Percentiles rank a stretch among this genome's conserved stretches.
phyloP scores from a whole-genome alignment of 2,113 vertebrate species.

The Gorsachius goisagi region DNA sequence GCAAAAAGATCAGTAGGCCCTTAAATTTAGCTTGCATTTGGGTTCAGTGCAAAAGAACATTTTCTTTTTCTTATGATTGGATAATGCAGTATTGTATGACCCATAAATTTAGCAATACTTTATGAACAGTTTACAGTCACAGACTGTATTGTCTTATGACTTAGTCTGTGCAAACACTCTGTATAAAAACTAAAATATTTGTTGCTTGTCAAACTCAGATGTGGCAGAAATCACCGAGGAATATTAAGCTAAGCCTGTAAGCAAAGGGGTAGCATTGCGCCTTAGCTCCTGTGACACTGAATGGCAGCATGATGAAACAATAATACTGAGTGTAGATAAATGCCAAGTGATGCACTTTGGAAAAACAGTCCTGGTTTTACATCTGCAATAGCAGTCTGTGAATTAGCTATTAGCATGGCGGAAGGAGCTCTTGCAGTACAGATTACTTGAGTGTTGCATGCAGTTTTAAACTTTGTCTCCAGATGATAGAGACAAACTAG shows the following conservation, averaged over 20 bases:
- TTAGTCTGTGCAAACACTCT: neutral
- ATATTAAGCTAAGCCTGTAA: neutral
- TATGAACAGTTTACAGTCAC: neutral
- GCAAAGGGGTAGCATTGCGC: neutral
- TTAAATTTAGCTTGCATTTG: neutral
- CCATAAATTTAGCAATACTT: neutral
- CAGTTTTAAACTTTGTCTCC: neutral
- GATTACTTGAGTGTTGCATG: neutral
- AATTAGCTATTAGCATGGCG: neutral
- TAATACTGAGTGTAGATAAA: neutral
- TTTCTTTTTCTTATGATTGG: neutral
- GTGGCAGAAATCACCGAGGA: neutral
- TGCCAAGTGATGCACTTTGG: neutral
- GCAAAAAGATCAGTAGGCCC: neutral
- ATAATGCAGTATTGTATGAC: neutral
- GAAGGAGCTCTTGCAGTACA: neutral
- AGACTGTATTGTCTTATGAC: neutral
- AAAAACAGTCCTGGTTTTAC: neutral
- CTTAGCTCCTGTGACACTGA: neutral
- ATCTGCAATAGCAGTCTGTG: neutral
- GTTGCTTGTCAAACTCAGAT: neutral
- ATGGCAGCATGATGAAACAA: neutral
- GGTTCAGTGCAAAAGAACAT: neutral
- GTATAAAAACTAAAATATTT: neutral
- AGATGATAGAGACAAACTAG: neutral